A percentile compares a stretch with the other conserved stretches of the same genome.
Conservation (phyloP, 2,888 invertebrate genomes). For the Acanthacorydalis orientalis region DNA sequence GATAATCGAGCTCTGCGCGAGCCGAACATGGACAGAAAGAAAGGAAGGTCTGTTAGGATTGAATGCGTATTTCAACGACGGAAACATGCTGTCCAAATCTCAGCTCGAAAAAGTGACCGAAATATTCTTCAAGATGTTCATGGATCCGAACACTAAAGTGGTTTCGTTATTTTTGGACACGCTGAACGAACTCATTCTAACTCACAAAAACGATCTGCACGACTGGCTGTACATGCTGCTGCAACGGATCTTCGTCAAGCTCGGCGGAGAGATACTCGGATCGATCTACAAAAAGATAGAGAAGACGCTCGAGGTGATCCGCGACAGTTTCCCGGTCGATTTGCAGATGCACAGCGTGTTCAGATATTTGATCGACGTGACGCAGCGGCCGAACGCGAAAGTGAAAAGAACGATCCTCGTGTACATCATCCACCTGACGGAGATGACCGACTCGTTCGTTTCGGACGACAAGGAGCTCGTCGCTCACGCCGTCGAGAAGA, state of each 20-base stretch:
- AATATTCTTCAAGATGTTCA: constrained; percentile 90
- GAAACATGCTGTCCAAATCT: constrained; percentile 43
- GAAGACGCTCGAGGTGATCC: constrained; percentile 64
- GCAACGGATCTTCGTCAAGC: constrained; percentile 60
- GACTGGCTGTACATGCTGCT: constrained; percentile 90
- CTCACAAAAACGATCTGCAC: constrained; percentile 72
- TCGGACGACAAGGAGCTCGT: constrained; percentile 28
- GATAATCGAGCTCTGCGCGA: constrained; percentile 74
- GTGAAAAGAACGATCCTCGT: constrained; percentile 62
- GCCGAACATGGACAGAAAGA: constrained; percentile 85
- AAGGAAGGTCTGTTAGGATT: constrained; percentile 76
- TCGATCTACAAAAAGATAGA: constrained; percentile 84
- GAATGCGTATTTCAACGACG: constrained; percentile 55
- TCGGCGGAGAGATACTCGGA: constrained; percentile 79
- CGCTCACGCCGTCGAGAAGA: constrained; percentile 53
- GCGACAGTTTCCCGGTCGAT: constrained; percentile 49
- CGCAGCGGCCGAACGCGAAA: constrained; percentile 78
- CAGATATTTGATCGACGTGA: constrained; percentile 76
- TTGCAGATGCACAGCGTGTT: constrained; percentile 50
- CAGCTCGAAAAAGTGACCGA: constrained; percentile 80
- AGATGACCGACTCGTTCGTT: constrained; percentile 37
- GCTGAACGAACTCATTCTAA: constrained; percentile 71
- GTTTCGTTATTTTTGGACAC: constrained; percentile 88
- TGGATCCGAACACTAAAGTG: constrained; percentile 90
- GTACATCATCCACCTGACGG: constrained; percentile 46